Percentiles rank a stretch among this genome's conserved stretches.
Evolutionary conservation across 2,888 invertebrate species (phyloP).

Genomic region (Acleris sparsana): DNA sequence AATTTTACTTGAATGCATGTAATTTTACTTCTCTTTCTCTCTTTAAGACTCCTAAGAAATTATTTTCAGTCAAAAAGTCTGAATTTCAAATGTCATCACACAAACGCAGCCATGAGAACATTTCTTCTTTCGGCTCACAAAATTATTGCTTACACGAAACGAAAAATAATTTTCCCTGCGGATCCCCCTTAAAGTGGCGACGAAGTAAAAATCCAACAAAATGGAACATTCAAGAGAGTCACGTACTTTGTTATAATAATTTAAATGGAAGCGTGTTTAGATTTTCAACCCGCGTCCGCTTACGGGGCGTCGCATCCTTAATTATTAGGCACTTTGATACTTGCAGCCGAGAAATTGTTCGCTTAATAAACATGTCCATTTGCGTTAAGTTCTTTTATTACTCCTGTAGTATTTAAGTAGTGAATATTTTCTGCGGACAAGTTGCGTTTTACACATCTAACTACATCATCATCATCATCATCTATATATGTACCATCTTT

Average conservation of each 20-base stretch:
- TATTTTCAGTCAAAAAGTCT: not conserved
- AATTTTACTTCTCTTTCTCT: too few species aligned
- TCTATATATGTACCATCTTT: too few species aligned
- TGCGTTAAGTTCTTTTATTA: conserved; percentile 8
- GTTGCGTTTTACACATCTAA: too few species aligned
- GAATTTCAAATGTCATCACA: conserved; percentile 5
- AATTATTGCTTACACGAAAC: conserved; percentile 63
- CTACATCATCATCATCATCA: too few species aligned
- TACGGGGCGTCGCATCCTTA: conserved; percentile 30
- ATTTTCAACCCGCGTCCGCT: conserved; percentile 45
- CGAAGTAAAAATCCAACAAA: conserved; percentile 54
- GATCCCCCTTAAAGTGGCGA: conserved; percentile 62
- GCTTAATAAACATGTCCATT: conserved; percentile 17
- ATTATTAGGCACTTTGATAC: conserved; percentile 33
- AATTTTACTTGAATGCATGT: too few species aligned
- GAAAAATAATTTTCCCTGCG: conserved; percentile 61
- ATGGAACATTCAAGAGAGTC: conserved; percentile 60
- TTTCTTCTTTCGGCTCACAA: conserved; percentile 19
- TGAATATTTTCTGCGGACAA: not conserved
- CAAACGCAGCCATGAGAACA: conserved; percentile 4
- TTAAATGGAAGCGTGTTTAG: conserved; percentile 61
- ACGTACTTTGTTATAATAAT: conserved; percentile 66
- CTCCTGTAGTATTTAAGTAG: not conserved
- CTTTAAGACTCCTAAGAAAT: too few species aligned
- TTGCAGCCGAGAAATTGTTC: conserved; percentile 25